phyloP scores from a whole-genome alignment of 2,797 vertebrate species.

The Manis pentadactyla region DNA sequence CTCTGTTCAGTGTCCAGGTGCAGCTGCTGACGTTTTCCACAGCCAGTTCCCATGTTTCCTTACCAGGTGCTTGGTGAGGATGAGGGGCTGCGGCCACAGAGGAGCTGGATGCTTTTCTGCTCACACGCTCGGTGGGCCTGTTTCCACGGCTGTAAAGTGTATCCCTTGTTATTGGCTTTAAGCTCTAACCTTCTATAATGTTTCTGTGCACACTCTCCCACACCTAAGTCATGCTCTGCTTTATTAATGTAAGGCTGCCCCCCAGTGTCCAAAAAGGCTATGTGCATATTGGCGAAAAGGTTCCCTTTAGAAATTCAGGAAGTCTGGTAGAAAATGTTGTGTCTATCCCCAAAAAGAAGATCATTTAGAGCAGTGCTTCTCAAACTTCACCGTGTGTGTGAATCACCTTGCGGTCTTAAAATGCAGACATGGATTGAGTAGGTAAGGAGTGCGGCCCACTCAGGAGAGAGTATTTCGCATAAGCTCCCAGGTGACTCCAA shows the following conservation, averaged over 20 bases:
- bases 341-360: background rate
- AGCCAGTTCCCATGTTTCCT: rapidly evolving
- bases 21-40: background rate
- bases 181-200: background rate
- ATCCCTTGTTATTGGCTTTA: background rate
- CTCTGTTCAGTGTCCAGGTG: background rate
- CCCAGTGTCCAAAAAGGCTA: background rate
- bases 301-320: background rate
- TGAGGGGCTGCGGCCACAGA: background rate
- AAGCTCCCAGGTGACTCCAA: background rate
- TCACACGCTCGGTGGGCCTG: background rate
- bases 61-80: background rate
- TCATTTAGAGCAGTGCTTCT: background rate
- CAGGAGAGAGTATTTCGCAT: background rate
- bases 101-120: background rate
- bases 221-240: background rate
- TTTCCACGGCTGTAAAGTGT: background rate
- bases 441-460: background rate
- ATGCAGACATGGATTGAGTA: background rate
- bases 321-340: background rate
- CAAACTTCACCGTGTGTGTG: background rate
- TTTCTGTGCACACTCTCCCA: background rate
- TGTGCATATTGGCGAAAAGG: background rate
- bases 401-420: background rate
- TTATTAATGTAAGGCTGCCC: slow-evolving; percentile 38